Percentiles rank a stretch among this genome's conserved stretches.
phyloP scores from a whole-genome alignment of 2,888 invertebrate species.

The Agrilus cyanescens region DNA sequence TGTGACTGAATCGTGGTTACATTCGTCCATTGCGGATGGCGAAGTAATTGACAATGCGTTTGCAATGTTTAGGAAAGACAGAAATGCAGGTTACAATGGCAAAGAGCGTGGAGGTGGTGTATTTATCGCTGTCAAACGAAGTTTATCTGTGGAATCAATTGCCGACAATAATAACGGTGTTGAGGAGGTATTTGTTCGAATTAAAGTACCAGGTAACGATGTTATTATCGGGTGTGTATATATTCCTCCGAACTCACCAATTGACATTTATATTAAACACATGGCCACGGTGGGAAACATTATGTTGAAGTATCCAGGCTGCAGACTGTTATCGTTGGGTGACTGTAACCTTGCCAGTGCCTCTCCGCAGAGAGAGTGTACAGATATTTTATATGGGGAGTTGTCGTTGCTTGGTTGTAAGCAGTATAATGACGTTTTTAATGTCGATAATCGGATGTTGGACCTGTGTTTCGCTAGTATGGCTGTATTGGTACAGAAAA shows the following conservation, averaged over 20 bases:
- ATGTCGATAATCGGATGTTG: too few relatives aligned
- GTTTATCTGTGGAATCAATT: background rate
- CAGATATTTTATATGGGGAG: too few relatives aligned
- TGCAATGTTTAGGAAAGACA: too few relatives aligned
- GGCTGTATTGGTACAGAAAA: too few relatives aligned
- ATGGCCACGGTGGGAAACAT: background rate
- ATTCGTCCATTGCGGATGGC: background rate
- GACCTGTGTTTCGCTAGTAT: too few relatives aligned
- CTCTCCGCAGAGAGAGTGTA: too few relatives aligned
- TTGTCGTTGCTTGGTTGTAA: too few relatives aligned
- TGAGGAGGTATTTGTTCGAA: background rate
- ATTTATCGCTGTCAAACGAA: background rate
- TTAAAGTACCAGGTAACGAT: background rate
- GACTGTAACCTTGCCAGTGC: background rate
- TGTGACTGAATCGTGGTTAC: background rate
- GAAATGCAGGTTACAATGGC: too few relatives aligned
- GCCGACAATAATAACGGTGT: background rate
- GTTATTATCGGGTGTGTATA: background rate
- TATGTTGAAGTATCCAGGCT: background rate
- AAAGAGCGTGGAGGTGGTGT: background rate
- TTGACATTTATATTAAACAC: background rate
- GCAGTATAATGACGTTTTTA: too few relatives aligned
- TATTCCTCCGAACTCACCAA: background rate
- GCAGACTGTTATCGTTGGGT: background rate
- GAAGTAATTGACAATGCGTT: background rate